Evolutionary conservation across 2,797 vertebrate genomes (phyloP).

Genomic region (Falco biarmicus): DNA sequence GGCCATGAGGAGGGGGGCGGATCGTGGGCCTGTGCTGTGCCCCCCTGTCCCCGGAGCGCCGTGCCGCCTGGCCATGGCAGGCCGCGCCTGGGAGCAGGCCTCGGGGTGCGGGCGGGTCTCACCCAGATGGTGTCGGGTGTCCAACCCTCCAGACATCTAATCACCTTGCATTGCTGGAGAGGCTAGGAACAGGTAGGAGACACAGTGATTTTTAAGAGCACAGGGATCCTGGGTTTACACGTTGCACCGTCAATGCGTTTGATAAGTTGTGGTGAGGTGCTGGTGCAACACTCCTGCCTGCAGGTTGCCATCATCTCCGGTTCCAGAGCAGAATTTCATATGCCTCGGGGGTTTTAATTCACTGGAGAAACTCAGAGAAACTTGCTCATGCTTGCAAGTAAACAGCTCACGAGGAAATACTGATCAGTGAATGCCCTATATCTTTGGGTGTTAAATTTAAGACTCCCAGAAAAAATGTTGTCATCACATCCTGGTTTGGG

Average conservation of each 20-base stretch:
- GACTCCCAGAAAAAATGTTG: not conserved
- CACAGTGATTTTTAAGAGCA: not conserved
- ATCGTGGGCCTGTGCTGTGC: rapidly evolving
- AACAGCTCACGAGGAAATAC: not conserved
- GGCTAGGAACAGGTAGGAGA: not conserved
- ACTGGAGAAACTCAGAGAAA: not conserved
- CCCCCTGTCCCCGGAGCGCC: rapidly evolving
- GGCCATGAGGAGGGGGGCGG: not conserved
- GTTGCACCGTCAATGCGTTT: not conserved
- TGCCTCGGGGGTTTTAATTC: not conserved
- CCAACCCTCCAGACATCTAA: not conserved
- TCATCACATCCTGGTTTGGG: no score
- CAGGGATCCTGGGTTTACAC: not conserved
- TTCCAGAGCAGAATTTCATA: not conserved
- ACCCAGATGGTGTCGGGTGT: not conserved
- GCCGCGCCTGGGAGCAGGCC: rapidly evolving
- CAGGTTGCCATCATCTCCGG: not conserved
- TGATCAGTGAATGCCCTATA: not conserved
- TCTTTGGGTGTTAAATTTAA: not conserved
- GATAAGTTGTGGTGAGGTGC: not conserved
- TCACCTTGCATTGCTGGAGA: not conserved
- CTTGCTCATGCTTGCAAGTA: rapidly evolving
- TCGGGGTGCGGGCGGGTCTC: no score
- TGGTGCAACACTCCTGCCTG: rapidly evolving
- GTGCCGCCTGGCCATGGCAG: rapidly evolving